These are phyloP conservation scores for Lepidothrix coronata DNA, from an alignment of 2,113 vertebrate species.

Conservation along the genomic window DNA sequence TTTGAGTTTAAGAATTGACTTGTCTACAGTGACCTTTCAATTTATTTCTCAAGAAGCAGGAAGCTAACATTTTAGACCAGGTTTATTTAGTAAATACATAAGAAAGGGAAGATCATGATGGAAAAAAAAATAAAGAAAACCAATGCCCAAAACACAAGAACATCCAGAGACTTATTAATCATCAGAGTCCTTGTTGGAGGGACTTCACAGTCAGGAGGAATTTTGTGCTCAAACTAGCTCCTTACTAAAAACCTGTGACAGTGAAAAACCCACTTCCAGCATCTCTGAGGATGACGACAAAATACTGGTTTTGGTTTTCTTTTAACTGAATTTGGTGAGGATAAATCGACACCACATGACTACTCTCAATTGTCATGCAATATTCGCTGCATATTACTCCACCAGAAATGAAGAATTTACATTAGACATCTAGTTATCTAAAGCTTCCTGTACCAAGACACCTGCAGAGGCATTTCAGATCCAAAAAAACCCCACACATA, in stretches of 20 bases:
- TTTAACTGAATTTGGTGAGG: background rate
- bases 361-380: background rate
- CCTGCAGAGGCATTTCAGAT: background rate
- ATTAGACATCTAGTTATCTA: background rate
- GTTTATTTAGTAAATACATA: background rate
- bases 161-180: background rate
- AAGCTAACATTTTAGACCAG: background rate
- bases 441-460: background rate
- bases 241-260: background rate
- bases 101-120: background rate
- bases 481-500: background rate
- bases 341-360: background rate
- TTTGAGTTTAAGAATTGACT: background rate
- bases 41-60: background rate
- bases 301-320: background rate
- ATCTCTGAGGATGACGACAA: background rate
- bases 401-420: background rate
- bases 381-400: background rate
- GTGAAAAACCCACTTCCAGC: background rate
- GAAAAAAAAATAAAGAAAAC: background rate
- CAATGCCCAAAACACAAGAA: background rate
- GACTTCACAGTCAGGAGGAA: background rate
- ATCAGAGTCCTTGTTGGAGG: background rate
- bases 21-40: background rate
- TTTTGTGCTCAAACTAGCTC: background rate